Base-by-base conservation (phyloP, 2,888 invertebrate genomes). In the Cosmorhoe ocellata region DNA sequence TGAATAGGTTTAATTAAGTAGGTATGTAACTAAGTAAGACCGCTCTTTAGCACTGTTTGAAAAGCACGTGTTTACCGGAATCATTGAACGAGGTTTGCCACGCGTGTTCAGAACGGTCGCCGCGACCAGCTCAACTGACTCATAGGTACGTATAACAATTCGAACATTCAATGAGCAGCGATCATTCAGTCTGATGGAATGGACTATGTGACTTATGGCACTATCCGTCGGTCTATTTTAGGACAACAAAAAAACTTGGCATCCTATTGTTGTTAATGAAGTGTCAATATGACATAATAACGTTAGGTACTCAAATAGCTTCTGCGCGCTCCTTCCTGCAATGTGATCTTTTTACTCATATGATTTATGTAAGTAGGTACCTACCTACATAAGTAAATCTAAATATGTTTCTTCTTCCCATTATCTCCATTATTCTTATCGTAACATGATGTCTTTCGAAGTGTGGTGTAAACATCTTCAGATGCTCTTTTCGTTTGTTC, bases 241-340 rank as follows among this genome's bases (percentile, higher is more conserved):
- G 51, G 14, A 24, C 10, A 42, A 38, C 58, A 44, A 11, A 33
- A 42, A 54, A 39, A 40, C 57, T 64, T 65, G 65, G 63, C 65
- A 62, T 61, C 56, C 48, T 47, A 48, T 61, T 57, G 49, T 53
- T 56, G 52, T 53, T 59, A 61, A 63, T 61, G 59, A 62, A 53
- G 44, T 47, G 56, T 50, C 58, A 58, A 55, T 58, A 59, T 59
- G 56, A 61, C 59, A 59, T 59, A 58, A 61, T 47, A 43, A 38
- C 33, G 45, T n/a, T n/a, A n/a, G n/a, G n/a, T 51, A 42, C 51
- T 57, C 47, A 56, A 63, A 59, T 61, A 61, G 56, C 51, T 46
- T 38, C 13, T 37, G 42, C 24, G 31, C 13, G 38, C 31, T 46
- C 8, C 32, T 43, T 47, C 34, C 43, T 33, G 32, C 41, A 33